Conservation (phyloP, 1,140 invertebrate species). For the Batillaria attramentaria region DNA sequence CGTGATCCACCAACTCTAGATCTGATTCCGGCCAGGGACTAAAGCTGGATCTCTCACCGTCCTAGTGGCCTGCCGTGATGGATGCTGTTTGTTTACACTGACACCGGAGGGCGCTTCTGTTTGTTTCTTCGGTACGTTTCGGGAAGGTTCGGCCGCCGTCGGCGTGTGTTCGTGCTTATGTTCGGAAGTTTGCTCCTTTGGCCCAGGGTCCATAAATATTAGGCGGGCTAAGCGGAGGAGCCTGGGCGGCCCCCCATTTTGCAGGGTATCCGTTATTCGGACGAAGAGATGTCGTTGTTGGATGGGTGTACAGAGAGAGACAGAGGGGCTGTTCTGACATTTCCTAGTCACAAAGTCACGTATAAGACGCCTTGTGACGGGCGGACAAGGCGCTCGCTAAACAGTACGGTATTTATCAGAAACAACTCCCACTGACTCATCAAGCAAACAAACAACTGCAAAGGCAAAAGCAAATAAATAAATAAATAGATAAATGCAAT, state of each 20-base stretch:
- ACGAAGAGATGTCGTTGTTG: not conserved
- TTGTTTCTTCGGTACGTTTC: slow-evolving; percentile 7
- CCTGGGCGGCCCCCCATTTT: not conserved
- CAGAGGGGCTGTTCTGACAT: not conserved
- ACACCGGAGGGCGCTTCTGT: slow-evolving; percentile 8
- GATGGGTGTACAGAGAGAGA: not conserved
- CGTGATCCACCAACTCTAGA: not conserved
- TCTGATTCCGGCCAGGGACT: no score
- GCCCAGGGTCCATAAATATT: not conserved
- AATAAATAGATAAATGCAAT: no score
- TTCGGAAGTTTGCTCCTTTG: not conserved
- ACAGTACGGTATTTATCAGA: not conserved
- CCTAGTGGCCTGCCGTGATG: slow-evolving; percentile 5
- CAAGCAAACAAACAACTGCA: not conserved
- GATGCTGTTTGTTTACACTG: slow-evolving; percentile 15
- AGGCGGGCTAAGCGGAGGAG: not conserved
- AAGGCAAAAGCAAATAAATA: not conserved
- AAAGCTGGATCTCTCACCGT: no score
- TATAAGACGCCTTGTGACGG: not conserved
- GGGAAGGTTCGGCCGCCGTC: not conserved
- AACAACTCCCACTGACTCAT: not conserved
- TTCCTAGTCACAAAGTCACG: not conserved
- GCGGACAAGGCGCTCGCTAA: not conserved
- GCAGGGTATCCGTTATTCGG: not conserved
- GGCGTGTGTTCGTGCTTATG: not conserved